Evolutionary conservation across 1,140 invertebrate species (phyloP).

Genomic region (Psix sp.): DNA sequence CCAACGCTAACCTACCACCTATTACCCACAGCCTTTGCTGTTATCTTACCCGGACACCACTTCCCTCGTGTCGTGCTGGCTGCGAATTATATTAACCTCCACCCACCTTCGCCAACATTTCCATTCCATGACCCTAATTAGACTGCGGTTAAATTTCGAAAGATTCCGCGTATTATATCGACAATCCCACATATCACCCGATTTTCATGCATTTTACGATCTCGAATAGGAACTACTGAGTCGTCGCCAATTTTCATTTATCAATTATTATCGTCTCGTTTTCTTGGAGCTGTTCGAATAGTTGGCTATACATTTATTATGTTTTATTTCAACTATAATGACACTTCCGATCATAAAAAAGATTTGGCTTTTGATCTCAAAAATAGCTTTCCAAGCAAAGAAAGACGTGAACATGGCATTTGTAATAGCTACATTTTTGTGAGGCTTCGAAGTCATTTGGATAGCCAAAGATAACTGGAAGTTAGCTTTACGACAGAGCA

Average conservation of each 20-base stretch:
- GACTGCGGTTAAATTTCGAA: conserved; percentile 54
- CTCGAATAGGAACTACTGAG: no score
- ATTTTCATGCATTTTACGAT: conserved; percentile 47
- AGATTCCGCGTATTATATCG: conserved; percentile 51
- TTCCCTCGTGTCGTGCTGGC: conserved; percentile 65
- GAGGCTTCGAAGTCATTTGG: conserved; percentile 13
- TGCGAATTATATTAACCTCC: conserved; percentile 73
- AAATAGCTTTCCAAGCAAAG: no score
- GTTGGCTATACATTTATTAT: no score
- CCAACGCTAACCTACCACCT: conserved; percentile 68
- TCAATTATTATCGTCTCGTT: no score
- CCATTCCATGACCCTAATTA: conserved; percentile 62
- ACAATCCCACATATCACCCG: conserved; percentile 46
- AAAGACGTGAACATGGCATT: no score
- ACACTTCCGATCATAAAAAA: no score
- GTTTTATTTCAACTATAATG: no score
- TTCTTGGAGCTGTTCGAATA: no score
- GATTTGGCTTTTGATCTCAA: no score
- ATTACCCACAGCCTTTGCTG: conserved; percentile 77
- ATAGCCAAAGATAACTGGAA: conserved; percentile 2
- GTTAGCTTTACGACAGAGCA: conserved; percentile 19
- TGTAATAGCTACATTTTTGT: no score
- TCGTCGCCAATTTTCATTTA: no score
- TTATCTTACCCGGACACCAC: conserved; percentile 77
- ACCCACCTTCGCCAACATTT: conserved; percentile 51